Base-by-base conservation (phyloP, 1,140 invertebrate species). In the Bemisia tabaci region DNA sequence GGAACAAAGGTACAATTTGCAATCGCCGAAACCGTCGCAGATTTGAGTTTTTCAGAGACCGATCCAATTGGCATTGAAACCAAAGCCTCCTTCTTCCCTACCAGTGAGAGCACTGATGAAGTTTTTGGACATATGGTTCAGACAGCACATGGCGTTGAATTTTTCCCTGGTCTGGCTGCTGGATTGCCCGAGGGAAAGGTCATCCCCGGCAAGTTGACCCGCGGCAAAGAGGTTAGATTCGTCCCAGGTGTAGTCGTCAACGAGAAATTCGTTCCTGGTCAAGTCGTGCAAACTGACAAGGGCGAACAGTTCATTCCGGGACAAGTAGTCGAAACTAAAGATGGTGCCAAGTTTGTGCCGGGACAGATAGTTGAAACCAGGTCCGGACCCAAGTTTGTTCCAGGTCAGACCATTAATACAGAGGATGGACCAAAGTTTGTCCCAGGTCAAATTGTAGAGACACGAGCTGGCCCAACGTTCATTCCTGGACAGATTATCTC, bases 401-500 rank as follows among this genome's bases (percentile, higher is more conserved):
- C 85, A 22, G 86, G 86, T 27, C 86, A 87, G 75, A 86, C 85
- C 1, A 79, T 87, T 65, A 82, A 86, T 64, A 86, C 85, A 2
- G 79, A 80, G n/a, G 84, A 86, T 65, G 85, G 84, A 0, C 83
- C 84, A 5, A 79, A 83, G 67, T 88, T 88, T 73, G 83, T 87
- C 27, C 85, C 86, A 2, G 86, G 86, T 26, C 85, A 87, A 75
- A 85, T 87, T 65, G 84, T 88, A 62, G 85, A 87, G 74, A 87
- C 85, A 0, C 85, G 85, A 74, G 82, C 80, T 39, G 86, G 86
- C 0, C 85, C 86, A 1, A 87, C 85, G 0, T 88, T 88, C 72
- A 87, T 88, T 70, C 86, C 86, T 0, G 86, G 86, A 63, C 86
- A 88, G 76, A 81, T 88, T n/a, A 86, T 87, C 73, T 84, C 81